Evolutionary conservation across 2,888 invertebrate species (phyloP).

Genomic region (Drosophila fulvimacula): DNA sequence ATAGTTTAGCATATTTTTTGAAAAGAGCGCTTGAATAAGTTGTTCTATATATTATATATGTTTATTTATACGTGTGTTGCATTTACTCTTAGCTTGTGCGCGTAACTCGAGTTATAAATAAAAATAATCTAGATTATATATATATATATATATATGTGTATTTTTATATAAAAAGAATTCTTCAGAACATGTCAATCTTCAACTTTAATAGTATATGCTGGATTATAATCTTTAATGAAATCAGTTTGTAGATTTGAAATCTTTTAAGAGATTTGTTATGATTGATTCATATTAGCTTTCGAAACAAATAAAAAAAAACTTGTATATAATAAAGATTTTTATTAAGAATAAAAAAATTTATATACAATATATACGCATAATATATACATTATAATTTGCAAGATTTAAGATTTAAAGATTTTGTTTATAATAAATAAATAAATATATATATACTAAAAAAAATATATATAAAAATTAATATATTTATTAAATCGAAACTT

Average conservation of each 20-base stretch:
- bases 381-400: too few species aligned
- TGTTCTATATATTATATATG: not conserved
- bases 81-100: conserved; percentile 1
- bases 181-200: not conserved
- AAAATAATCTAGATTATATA: conserved; percentile 1
- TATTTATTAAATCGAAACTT: too few species aligned
- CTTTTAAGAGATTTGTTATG: not conserved
- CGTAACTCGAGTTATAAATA: conserved; percentile 3
- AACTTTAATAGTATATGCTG: not conserved
- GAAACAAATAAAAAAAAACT: too few species aligned
- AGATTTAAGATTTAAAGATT: too few species aligned
- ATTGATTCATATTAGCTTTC: not conserved
- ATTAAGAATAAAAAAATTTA: too few species aligned
- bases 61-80: not conserved
- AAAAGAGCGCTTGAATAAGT: not conserved
- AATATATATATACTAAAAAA: not conserved
- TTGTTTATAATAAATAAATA: not conserved
- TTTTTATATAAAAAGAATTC: not conserved
- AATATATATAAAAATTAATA: too few species aligned
- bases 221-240: not conserved
- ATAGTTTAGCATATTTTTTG: not conserved
- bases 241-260: not conserved
- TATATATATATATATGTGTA: not conserved
- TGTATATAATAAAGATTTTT: not conserved
- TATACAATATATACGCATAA: too few species aligned